Evolutionary conservation across 2,888 invertebrate species (phyloP).

Genomic region (Hypercompe scribonia): DNA sequence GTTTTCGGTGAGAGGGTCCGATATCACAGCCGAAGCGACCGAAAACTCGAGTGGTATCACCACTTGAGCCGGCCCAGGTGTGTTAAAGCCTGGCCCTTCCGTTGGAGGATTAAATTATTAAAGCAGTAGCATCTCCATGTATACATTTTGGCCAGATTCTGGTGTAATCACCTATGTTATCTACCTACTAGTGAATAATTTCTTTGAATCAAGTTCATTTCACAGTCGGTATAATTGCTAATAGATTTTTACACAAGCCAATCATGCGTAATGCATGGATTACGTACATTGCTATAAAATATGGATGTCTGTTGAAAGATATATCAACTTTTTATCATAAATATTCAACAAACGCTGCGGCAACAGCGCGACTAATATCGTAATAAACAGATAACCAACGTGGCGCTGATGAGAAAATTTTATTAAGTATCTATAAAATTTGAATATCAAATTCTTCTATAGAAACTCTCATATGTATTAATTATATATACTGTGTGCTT

Average conservation of each 20-base stretch:
- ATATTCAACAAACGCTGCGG: not conserved
- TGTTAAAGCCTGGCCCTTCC: too few relatives aligned
- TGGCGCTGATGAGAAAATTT: not conserved
- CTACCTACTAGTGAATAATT: not conserved
- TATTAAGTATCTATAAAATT: not conserved
- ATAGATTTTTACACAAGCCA: not conserved
- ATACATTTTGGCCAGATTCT: not conserved
- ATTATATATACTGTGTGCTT: not conserved
- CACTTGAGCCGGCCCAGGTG: too few relatives aligned
- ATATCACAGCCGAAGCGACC: too few relatives aligned
- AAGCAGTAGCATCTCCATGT: too few relatives aligned
- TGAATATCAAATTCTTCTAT: not conserved
- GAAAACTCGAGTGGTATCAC: too few relatives aligned
- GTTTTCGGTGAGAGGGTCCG: too few relatives aligned
- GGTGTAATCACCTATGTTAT: not conserved
- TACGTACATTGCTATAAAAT: not conserved
- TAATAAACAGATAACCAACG: not conserved
- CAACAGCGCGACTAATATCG: not conserved
- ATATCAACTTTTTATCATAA: not conserved
- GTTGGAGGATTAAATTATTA: too few relatives aligned
- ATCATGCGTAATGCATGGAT: not conserved
- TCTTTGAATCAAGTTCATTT: not conserved
- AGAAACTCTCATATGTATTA: not conserved
- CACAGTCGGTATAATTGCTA: not conserved
- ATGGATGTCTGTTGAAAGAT: not conserved